Evolutionary conservation across 2,888 invertebrate genomes (phyloP), one percentile per base, ranked within the genome.

Genomic region (Ophonus ardosiacus): DNA sequence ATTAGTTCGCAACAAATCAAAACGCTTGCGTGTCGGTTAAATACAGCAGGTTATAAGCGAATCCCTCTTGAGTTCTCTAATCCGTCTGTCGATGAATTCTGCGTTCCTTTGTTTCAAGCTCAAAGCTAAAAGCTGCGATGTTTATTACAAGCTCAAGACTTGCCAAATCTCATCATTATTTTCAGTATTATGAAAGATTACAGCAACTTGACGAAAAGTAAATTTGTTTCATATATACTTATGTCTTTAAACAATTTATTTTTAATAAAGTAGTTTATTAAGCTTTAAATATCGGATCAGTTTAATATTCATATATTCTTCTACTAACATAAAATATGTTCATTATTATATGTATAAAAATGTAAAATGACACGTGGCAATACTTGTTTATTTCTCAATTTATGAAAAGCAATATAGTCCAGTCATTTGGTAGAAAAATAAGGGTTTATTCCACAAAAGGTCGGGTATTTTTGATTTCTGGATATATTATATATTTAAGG

Each of bases 141-240:
- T 81, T 81, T 81, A 81, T 81, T 21, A 40, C 17, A 10, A 38
- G 38, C 38, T 15, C n/a, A 38, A 43, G 43, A 63, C 43, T 18
- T 24, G 40, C 63, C 18, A 65, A 81, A 61, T 31, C 63, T 6
- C 61, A 51, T 61, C 80, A 63, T 81, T 81, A 81, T 81, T 81
- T 81, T 63, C 40, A 51, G 65, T 40, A 61, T 81, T 81, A 38
- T 31, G 81, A 38, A 81, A 31, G 63, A 81, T 81, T 63, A 81
- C 21, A 24, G 10, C 18, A 56, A 0, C 13, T 8, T 7, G 13
- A 18, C 18, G 51, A 76, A 76, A 51, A 76, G 31, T 68, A 40
- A 68, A 59, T 17, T 15, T 17, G 59, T 59, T 17, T 15, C 59
- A 7, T 59, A 15, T 17, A 15, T 2, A 17, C 17, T 7, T 57